phyloP scores from a whole-genome alignment of 2,113 vertebrate species.

The human region GRCh38 chr3:16166501-16167000 shows the following conservation, averaged over 20 bases:
- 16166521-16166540: not conserved
- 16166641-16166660: not conserved
- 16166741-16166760: not conserved
- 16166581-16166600: no score
- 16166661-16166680: not conserved
- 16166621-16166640: not conserved
- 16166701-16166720: not conserved
- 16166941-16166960: not conserved
- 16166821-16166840: not conserved
- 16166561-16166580: no score
- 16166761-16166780: not conserved
- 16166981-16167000: no score
- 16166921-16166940: not conserved
- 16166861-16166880: no score
- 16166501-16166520: not conserved
- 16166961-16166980: not conserved
- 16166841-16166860: not conserved
- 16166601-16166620: accelerated
- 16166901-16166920: not conserved
- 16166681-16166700: not conserved
- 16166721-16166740: not conserved
- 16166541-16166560: not conserved
- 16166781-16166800: not conserved
- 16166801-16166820: not conserved
- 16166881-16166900: not conserved